Evolutionary conservation across 2,888 invertebrate species (phyloP).

Genomic region (Eupithecia vulgata): DNA sequence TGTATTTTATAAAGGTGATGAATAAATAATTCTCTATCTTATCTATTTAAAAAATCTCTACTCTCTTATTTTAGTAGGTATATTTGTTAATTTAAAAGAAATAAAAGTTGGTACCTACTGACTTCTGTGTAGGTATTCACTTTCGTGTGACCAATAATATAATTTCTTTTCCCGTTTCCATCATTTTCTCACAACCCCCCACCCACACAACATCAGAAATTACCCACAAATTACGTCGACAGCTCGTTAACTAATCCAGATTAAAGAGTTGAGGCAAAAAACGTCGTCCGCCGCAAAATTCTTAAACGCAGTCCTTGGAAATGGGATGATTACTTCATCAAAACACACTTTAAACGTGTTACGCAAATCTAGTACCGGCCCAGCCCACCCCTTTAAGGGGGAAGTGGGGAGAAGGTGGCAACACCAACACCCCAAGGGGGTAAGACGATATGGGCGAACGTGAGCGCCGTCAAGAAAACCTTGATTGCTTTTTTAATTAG

Average conservation of each 20-base stretch:
- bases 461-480: constrained; percentile 85
- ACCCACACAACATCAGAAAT: constrained; percentile 49
- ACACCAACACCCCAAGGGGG: constrained; percentile 72
- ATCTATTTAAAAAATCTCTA: not conserved
- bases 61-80: not conserved
- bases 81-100: not conserved
- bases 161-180: not conserved
- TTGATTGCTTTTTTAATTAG: constrained; percentile 85
- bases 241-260: constrained; percentile 76
- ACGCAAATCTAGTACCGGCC: constrained; percentile 83
- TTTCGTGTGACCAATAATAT: not conserved
- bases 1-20: too few species aligned
- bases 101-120: not conserved
- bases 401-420: constrained; percentile 53
- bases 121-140: not conserved
- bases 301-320: constrained; percentile 82
- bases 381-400: constrained; percentile 66
- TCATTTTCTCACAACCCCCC: constrained; percentile 6
- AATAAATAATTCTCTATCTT: too few species aligned
- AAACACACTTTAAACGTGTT: constrained; percentile 85
- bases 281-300: constrained; percentile 80
- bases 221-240: constrained; percentile 68
- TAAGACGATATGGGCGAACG: constrained; percentile 85
- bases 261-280: constrained; percentile 76
- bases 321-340: constrained; percentile 85